Percentiles rank a stretch among this genome's conserved stretches.
Conservation (phyloP, 2,113 vertebrate species). For the Siniperca chuatsi region DNA sequence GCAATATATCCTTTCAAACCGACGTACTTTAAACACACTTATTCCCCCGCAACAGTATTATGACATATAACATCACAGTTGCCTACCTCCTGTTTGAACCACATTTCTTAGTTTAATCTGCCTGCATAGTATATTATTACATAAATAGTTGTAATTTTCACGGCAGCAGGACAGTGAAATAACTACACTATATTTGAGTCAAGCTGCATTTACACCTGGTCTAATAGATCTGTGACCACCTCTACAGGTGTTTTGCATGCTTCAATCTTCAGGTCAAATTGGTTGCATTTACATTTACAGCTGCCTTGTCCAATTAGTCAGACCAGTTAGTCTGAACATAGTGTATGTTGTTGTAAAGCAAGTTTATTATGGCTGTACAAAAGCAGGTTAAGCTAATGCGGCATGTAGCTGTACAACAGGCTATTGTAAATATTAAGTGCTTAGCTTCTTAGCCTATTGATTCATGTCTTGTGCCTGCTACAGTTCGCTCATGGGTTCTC, state of each 20-base stretch:
- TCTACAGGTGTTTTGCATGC: neutral
- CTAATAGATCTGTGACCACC: neutral
- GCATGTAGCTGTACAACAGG: conserved; percentile 52
- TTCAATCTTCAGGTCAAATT: neutral
- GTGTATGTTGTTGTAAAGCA: conserved; percentile 28
- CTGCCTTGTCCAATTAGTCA: neutral
- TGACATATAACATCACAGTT: neutral
- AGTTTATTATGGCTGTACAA: conserved; percentile 29
- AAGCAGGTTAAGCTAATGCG: conserved; percentile 55
- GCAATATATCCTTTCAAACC: neutral
- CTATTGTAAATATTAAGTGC: conserved; percentile 58
- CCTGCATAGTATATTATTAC: neutral
- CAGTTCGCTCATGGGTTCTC: conserved; percentile 33
- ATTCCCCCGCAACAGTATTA: neutral
- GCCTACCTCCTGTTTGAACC: neutral
- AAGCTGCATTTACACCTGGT: neutral
- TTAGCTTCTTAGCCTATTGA: conserved; percentile 67
- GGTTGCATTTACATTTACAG: neutral
- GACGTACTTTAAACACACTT: neutral
- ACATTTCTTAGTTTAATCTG: neutral
- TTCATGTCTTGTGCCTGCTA: conserved; percentile 52
- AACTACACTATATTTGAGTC: neutral
- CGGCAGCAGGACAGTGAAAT: neutral
- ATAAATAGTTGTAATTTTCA: neutral
- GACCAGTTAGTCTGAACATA: conserved; percentile 18